phyloP scores from a whole-genome alignment of 2,113 vertebrate genomes.

The Camelus dromedarius region DNA sequence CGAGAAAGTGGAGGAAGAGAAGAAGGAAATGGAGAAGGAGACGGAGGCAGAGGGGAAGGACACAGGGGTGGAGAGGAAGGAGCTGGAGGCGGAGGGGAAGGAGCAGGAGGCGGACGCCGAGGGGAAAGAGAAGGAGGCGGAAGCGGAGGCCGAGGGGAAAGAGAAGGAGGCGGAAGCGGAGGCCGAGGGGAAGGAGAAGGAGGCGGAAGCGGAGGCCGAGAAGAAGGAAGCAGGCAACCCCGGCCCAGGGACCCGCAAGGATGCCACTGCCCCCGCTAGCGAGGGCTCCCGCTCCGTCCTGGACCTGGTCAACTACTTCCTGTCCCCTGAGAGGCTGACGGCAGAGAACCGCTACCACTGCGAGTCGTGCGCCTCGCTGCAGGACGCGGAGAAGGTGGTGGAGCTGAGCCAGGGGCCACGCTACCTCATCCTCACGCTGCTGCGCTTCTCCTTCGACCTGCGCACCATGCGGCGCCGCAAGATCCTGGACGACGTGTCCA shows the following conservation, averaged over 20 bases:
- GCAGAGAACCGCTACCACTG: conserved; percentile 92
- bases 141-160: neutral
- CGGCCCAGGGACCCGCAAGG: neutral
- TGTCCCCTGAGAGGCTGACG: conserved; percentile 89
- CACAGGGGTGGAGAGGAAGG: neutral
- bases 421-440: conserved; percentile 91
- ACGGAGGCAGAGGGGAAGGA: neutral
- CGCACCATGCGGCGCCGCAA: conserved; percentile 90
- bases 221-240: neutral
- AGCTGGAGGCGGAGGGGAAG: rapidly evolving
- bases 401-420: conserved; percentile 89
- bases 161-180: rapidly evolving
- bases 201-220: neutral
- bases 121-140: neutral
- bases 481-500: conserved; percentile 89
- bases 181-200: neutral
- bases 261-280: neutral
- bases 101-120: neutral
- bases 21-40: neutral
- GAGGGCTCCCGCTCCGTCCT: conserved; percentile 87
- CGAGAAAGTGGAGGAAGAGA: neutral
- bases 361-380: conserved; percentile 89
- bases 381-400: conserved; percentile 90
- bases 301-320: conserved; percentile 92
- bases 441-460: conserved; percentile 91